These are phyloP conservation scores for Dryadula phaetusa DNA, from an alignment of 2,888 invertebrate species.

Conservation along the genomic window DNA sequence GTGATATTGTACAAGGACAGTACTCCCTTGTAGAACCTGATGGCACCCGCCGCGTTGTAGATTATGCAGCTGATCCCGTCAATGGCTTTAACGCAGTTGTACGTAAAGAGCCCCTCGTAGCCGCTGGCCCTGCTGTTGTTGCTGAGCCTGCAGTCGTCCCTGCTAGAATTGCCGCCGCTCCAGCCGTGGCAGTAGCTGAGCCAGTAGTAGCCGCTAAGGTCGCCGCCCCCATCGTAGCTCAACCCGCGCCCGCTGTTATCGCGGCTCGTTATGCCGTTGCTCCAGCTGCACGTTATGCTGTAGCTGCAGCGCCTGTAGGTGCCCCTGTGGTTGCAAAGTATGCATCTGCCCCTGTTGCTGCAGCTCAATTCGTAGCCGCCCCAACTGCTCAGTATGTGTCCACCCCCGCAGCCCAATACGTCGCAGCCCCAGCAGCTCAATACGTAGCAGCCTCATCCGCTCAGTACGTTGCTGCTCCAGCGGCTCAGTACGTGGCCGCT, in stretches of 20 bases:
- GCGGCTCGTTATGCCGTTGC: slow-evolving; percentile 56
- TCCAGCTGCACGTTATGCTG: slow-evolving; percentile 50
- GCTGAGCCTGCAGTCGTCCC: slow-evolving; percentile 63
- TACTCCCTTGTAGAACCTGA: slow-evolving; percentile 76
- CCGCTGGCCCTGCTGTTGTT: slow-evolving; percentile 65
- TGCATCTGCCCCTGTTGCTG: slow-evolving; percentile 49
- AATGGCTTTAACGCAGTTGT: slow-evolving; percentile 77
- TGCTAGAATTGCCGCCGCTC: slow-evolving; percentile 57
- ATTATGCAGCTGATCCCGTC: slow-evolving; percentile 72
- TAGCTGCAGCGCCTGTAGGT: slow-evolving; percentile 51
- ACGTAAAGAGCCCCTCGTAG: slow-evolving; percentile 69
- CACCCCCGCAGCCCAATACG: slow-evolving; percentile 51
- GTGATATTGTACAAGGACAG: slow-evolving; percentile 79
- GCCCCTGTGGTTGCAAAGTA: slow-evolving; percentile 46
- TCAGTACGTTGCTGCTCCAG: slow-evolving; percentile 50
- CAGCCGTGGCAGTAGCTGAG: slow-evolving; percentile 51
- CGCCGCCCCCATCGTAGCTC: slow-evolving; percentile 51
- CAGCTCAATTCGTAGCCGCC: slow-evolving; percentile 53
- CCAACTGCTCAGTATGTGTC: slow-evolving; percentile 27
- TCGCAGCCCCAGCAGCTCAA: slow-evolving; percentile 52
- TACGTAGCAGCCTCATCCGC: slow-evolving; percentile 48
- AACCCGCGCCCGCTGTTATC: slow-evolving; percentile 24
- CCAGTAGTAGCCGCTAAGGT: slow-evolving; percentile 49
- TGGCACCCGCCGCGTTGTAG: slow-evolving; percentile 71
- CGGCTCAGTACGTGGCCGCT: slow-evolving; percentile 86